Evolutionary conservation across 2,888 invertebrate genomes (phyloP), one percentile per base, ranked within the genome.

Genomic region (Hyposoter didymator): DNA sequence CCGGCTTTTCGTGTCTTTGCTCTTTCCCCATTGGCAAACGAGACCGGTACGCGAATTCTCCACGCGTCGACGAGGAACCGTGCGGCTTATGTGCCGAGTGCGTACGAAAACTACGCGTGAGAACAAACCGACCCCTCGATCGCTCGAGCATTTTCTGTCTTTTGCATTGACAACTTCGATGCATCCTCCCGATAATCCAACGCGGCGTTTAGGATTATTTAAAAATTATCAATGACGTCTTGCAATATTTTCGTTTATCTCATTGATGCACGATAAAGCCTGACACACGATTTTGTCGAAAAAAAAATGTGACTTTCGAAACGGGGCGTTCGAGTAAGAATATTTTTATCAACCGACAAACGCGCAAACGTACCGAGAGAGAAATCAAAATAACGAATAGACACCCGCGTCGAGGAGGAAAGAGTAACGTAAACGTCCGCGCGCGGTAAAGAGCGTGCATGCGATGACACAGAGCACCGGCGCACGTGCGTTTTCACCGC

Each of bases 401-500:
- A 72, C n/a, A 55, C 5, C 14, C 10, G 72, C 10, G 72, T 72
- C 17, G 32, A 45, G 59, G 10, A 59, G 28, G 14, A 59, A 59
- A 28, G 59, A 55, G 72, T 47, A 55, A 78, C 32, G 45, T 52
- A 79, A 81, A 43, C 70, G 78, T 69, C 90, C 91, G 91, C 88
- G 82, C 91, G 90, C 88, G 82, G 66, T 70, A 28, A 75, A 80
- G 73, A 84, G 78, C 83, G 83, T 76, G 81, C 90, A 85, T 89
- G 74, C 91, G 91, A 93, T 93, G 93, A 93, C 93, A 93, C 93
- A 93, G 91, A 81, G 74, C 47, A 55, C 66, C 91, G 93, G 91
- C 93, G 92, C 93, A 93, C 93, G 93, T 93, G 93, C 91, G 91
- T 91, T 89, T 81, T 67, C 90, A 84, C 90, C 90, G 80, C 90